These are phyloP conservation scores for Acromyrmex heyeri DNA, from an alignment of 1,140 invertebrate genomes.

Conservation along the genomic window DNA sequence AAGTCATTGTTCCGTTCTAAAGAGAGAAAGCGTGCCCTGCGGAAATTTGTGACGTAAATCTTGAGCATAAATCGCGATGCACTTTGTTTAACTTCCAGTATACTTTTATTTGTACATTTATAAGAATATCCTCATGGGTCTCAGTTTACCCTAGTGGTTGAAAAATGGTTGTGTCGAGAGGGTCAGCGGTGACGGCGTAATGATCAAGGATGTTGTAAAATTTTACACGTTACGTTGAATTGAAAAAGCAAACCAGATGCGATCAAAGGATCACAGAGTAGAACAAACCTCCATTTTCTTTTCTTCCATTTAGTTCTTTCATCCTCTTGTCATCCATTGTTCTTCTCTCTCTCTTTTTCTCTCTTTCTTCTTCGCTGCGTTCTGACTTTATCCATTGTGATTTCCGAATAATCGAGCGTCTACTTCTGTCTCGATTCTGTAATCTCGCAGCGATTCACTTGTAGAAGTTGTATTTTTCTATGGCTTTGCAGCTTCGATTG, in stretches of 20 bases:
- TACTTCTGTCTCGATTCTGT: not conserved
- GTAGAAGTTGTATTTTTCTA: not conserved
- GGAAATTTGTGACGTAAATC: conserved; percentile 38
- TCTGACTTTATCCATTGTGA: not conserved
- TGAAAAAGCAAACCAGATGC: not conserved
- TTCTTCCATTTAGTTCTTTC: not conserved
- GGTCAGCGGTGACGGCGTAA: not conserved
- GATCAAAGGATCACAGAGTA: not conserved
- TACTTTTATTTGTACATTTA: not conserved
- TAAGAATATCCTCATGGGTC: not conserved
- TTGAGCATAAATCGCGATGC: not conserved
- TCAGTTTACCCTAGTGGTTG: not conserved
- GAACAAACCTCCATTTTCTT: not conserved
- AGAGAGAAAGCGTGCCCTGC: not conserved
- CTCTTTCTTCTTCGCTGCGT: too few species aligned
- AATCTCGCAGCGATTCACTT: conserved; percentile 8
- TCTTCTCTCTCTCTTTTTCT: too few species aligned
- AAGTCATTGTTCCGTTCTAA: conserved; percentile 17
- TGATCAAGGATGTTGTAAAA: not conserved
- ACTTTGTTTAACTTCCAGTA: conserved; percentile 7
- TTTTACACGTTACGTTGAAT: not conserved
- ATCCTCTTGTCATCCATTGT: not conserved
- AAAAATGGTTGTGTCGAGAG: conserved; percentile 4
- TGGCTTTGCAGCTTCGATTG: not conserved
- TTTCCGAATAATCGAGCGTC: conserved; percentile 8